Evolutionary conservation across 2,888 invertebrate species (phyloP).

Genomic region (Keiferia lycopersicella): DNA sequence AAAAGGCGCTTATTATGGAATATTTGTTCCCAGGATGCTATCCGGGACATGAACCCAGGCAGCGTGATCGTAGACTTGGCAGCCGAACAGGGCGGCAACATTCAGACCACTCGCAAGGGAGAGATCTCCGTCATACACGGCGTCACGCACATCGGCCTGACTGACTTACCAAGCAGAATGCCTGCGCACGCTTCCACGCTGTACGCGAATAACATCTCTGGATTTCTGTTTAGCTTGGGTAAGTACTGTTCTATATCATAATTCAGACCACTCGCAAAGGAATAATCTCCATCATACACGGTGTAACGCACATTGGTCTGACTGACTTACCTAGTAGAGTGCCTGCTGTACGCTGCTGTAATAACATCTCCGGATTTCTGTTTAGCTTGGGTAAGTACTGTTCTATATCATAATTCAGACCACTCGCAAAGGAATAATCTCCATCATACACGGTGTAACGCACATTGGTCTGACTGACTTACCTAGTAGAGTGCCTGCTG

Average conservation of each 20-base stretch:
- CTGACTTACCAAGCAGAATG: constrained; percentile 91
- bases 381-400: too few species aligned
- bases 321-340: too few species aligned
- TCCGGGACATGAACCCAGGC: constrained; percentile 91
- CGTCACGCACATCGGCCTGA: constrained; percentile 91
- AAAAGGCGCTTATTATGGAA: not conserved
- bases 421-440: too few species aligned
- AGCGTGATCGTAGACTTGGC: constrained; percentile 95
- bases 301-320: too few species aligned
- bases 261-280: too few species aligned
- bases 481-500: too few species aligned
- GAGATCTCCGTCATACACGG: constrained; percentile 88
- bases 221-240: constrained; percentile 91
- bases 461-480: too few species aligned
- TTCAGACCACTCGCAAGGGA: constrained; percentile 90
- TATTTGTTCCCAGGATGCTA: constrained; percentile 83
- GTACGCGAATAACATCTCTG: constrained; percentile 95
- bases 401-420: too few species aligned
- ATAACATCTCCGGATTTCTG: too few species aligned
- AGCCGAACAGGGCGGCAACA: constrained; percentile 93
- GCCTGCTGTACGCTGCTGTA: too few species aligned
- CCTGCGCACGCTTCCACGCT: constrained; percentile 93
- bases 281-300: too few species aligned
- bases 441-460: too few species aligned
- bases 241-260: constrained; percentile 38